Conservation (phyloP, 2,888 invertebrate genomes). For the Tromatobia lineatoria region DNA sequence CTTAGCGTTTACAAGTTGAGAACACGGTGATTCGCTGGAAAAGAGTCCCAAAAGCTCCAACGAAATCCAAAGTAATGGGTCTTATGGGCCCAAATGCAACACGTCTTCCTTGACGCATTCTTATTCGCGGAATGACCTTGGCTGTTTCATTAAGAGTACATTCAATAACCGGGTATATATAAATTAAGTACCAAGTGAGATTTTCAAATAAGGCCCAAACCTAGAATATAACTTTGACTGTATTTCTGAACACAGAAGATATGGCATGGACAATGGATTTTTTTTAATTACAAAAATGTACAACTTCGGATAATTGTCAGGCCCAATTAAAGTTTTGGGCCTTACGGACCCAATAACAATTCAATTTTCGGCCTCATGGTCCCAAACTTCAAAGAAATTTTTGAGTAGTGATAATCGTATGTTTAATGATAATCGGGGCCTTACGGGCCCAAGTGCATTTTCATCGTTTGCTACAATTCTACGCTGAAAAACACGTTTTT, state of each 20-base stretch:
- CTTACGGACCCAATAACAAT: background rate
- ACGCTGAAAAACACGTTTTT: background rate
- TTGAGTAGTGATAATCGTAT: no score
- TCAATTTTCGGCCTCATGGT: background rate
- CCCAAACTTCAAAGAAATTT: background rate
- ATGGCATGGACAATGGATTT: background rate
- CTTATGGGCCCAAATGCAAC: background rate
- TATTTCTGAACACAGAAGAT: background rate
- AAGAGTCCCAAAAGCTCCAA: constrained; percentile 1
- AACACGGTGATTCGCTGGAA: constrained; percentile 1
- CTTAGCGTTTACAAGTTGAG: constrained; percentile 11
- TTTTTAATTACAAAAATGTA: background rate
- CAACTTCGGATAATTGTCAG: background rate
- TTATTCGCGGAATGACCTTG: background rate
- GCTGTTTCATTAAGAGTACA: background rate
- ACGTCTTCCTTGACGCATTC: background rate
- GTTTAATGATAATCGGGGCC: background rate
- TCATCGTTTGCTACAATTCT: background rate
- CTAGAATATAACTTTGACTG: background rate
- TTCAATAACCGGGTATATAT: background rate
- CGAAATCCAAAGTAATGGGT: background rate
- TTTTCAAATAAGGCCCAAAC: background rate
- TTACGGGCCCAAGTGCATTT: background rate
- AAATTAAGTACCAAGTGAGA: background rate
- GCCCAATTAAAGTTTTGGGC: background rate